Percentiles rank a stretch among this genome's conserved stretches.
Conservation (phyloP, 2,797 vertebrate genomes). For the Rhincodon typus region DNA sequence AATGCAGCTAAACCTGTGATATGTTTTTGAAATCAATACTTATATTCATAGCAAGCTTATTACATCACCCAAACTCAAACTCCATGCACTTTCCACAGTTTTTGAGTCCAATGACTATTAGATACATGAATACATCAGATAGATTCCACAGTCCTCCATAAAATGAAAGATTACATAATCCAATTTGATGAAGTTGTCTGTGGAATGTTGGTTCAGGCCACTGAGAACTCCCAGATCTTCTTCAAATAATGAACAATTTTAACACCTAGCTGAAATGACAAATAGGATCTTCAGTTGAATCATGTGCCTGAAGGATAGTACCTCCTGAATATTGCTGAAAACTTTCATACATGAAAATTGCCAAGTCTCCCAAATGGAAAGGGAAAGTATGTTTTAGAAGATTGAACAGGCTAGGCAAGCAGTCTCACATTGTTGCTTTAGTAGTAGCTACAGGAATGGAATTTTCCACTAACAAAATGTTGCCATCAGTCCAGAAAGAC, state of each 20-base stretch:
- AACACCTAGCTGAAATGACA: constrained; percentile 5
- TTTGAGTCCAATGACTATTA: neutral
- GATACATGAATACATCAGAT: neutral
- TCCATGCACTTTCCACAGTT: neutral
- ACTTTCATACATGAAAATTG: neutral
- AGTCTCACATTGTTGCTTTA: neutral
- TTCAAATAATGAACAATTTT: neutral
- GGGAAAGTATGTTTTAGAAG: neutral
- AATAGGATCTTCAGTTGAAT: neutral
- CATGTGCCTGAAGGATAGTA: neutral
- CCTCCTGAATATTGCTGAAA: neutral
- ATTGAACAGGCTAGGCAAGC: neutral
- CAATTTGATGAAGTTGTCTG: neutral
- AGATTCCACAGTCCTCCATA: neutral
- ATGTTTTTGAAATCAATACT: neutral
- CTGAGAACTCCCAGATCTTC: neutral
- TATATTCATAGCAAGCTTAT: neutral
- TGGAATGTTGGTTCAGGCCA: neutral
- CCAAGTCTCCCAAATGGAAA: neutral
- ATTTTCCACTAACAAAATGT: neutral
- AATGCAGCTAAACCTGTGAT: neutral
- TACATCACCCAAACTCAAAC: neutral
- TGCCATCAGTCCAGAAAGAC: neutral
- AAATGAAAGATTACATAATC: neutral
- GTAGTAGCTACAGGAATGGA: neutral